Base-by-base conservation (phyloP, 2,113 vertebrate species). In the Forbesichthys papilliferus region DNA sequence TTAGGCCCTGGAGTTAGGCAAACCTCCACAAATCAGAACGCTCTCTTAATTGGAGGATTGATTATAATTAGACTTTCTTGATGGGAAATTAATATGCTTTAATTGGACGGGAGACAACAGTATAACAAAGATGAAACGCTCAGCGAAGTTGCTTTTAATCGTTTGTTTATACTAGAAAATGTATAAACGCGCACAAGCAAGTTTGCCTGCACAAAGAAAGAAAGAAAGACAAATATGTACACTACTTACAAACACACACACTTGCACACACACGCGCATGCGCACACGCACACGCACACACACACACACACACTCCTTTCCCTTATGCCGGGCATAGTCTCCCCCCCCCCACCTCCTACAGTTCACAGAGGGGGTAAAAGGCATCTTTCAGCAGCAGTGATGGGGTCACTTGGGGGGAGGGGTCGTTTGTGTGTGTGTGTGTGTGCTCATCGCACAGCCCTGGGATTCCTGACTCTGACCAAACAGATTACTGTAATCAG, bases 1-100 rank as follows among this genome's bases (percentile, higher is more conserved):
- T 96, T 93, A 94, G 91, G 89, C 93, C 93, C 89, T 73, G 87
- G 94, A 91, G 92, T 92, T 88, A 93, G 81, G 90, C 90, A 86
- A 92, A 92, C 92, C 92, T 93, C 86, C 93, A 94, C 76, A 94
- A 93, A 93, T 95, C 92, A 93, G 92, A 94, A 90, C 87, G 92
- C 71, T 93, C 91, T 87, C 81, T 93, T 95, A 95, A 95, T 95
- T 94, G 94, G 74, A 91, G 91, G 94, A 93, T 92, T 93, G 93
- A 94, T 95, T 94, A 91, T 95, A 95, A 96, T 96, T 95, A 94
- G 89, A 93, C 91, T 91, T 64, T 94, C 94, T 95, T 95, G 95
- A 87, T 74, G 79, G 85, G 81, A 86, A 82, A 81, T 87, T 86
- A 86, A 83, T 86, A 81, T 77, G 79, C 51, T 34, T 84, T 85